Evolutionary conservation across 2,888 invertebrate genomes (phyloP).

Genomic region (Eutolmus rufibarbis): DNA sequence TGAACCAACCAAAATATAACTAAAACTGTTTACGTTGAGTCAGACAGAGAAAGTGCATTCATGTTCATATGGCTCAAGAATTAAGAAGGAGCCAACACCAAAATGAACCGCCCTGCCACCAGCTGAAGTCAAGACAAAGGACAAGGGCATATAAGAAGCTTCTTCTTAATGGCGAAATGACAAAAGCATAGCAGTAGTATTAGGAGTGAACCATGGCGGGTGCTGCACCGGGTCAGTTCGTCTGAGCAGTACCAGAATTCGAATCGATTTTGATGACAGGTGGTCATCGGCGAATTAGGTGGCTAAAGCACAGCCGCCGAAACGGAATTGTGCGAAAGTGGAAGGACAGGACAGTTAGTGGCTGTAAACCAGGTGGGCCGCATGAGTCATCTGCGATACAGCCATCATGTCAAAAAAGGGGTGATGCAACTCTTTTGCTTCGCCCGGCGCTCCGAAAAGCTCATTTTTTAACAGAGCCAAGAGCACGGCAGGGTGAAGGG

Average conservation of each 20-base stretch:
- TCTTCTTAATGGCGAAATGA: neutral
- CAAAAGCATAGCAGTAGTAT: neutral
- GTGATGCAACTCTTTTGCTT: neutral
- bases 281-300: neutral
- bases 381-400: neutral
- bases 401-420: neutral
- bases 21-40: neutral
- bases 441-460: neutral
- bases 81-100: neutral
- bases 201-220: neutral
- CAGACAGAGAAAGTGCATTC: neutral
- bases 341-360: neutral
- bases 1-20: neutral
- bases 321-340: neutral
- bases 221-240: neutral
- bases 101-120: neutral
- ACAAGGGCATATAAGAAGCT: neutral
- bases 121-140: neutral
- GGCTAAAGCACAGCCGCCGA: neutral
- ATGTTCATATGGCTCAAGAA: neutral
- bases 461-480: neutral
- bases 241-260: neutral
- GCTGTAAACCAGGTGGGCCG: neutral
- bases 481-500: neutral
- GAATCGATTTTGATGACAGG: neutral